Conservation (phyloP, 2,888 invertebrate species). For the Mamestra brassicae region DNA sequence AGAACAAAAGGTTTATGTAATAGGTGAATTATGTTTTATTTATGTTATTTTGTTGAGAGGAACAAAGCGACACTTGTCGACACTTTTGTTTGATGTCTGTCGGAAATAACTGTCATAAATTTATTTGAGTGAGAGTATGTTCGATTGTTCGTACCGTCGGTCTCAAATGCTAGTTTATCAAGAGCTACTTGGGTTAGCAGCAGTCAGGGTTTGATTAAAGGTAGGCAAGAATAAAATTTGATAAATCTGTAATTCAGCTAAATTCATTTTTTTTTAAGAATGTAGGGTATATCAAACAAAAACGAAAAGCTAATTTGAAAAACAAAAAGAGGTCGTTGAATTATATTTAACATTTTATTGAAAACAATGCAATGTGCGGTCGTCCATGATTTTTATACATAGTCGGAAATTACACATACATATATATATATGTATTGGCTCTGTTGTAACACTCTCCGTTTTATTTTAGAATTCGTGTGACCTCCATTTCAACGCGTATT, state of each 20-base stretch:
- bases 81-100: constrained; percentile 15
- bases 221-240: not conserved
- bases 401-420: not conserved
- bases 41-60: constrained; percentile 17
- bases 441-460: constrained; percentile 34
- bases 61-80: constrained; percentile 29
- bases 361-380: constrained; percentile 1
- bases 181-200: not conserved
- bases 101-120: not conserved
- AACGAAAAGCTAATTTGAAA: not conserved
- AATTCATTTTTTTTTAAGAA: not conserved
- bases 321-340: not conserved
- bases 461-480: constrained; percentile 37
- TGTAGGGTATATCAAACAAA: not conserved
- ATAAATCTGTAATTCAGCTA: not conserved
- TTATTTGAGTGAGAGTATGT: not conserved
- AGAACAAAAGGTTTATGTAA: constrained; percentile 62
- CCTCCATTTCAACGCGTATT: constrained; percentile 28
- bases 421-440: not conserved
- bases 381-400: constrained; percentile 19
- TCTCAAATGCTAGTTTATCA: not conserved
- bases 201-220: not conserved
- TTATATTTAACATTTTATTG: not conserved
- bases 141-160: not conserved
- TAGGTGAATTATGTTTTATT: constrained; percentile 34